These are phyloP conservation scores for Romanomermis culicivorax DNA, from an alignment of 2,888 invertebrate genomes.

Conservation along the genomic window DNA sequence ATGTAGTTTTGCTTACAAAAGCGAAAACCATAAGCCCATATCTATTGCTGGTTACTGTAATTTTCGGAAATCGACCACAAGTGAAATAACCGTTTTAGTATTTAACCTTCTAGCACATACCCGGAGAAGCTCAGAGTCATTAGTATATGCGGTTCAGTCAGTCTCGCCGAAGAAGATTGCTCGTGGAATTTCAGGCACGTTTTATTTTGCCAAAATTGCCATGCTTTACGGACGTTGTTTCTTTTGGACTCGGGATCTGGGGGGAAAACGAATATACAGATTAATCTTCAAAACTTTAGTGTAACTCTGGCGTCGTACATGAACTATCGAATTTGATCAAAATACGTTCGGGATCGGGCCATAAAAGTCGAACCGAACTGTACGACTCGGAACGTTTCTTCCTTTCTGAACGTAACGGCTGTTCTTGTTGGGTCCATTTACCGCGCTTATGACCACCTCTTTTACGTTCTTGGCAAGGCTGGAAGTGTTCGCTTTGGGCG, in stretches of 20 bases:
- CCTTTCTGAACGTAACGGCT: not conserved
- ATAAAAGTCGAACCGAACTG: conserved; percentile 1
- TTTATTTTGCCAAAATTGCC: conserved; percentile 6
- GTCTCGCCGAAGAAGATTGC: not conserved
- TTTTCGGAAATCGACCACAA: no score
- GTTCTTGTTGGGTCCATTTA: not conserved
- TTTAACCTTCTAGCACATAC: no score
- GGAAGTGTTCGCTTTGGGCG: not conserved
- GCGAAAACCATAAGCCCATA: no score
- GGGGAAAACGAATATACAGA: not conserved
- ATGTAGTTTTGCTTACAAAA: no score
- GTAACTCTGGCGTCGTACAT: conserved; percentile 4
- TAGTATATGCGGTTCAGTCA: conserved; percentile 2
- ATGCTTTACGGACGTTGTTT: not conserved
- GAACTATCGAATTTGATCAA: conserved; percentile 4
- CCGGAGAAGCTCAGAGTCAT: not conserved
- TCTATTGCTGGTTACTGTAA: no score
- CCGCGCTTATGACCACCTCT: not conserved
- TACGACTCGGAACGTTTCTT: conserved; percentile 8
- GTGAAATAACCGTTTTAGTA: no score
- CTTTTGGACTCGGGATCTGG: not conserved
- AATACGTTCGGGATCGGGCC: conserved; percentile 8
- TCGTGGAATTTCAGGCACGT: conserved; percentile 5
- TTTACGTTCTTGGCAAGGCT: not conserved
- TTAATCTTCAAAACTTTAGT: not conserved